Base-by-base conservation (phyloP, 2,113 vertebrate genomes). In the Nibea albiflora region DNA sequence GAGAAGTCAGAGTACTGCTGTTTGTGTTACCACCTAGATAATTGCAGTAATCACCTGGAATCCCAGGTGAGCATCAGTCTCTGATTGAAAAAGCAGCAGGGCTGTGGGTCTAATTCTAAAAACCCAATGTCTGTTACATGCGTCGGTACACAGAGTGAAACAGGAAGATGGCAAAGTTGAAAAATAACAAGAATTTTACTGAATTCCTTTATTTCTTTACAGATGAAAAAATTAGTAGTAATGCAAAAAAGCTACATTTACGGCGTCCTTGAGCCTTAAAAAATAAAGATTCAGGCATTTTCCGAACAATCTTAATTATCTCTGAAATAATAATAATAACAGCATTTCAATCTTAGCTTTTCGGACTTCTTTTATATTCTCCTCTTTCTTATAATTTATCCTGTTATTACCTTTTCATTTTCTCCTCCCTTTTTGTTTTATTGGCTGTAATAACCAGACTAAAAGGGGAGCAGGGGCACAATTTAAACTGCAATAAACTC, bases 21-120 rank as follows among this genome's bases (percentile, higher is more conserved):
- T 3, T 61, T 66, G 39, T 65, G 14, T 67, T 56, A 35, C 22
- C 35, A 8, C 19, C 47, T 6, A 26, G 15, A 39, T 65, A 28
- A 56, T 19, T 74, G 46, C 42, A n/a, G 10, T 75, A 35, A 66
- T 52, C 66, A 71, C 49, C 60, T 63, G n/a, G 16, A 24, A n/a
- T 69, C 61, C n/a, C 39, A 67, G 24, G 24, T 26, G 54, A 80
- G 72, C 16, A 9, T 50, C 26, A 24, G 42, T n/a, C 17, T 15
- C 22, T 66, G 35, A 66, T 67, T 61, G 39, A 68, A 72, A 68
- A 73, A 42, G 1, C 49, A 81, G 70, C 66, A 52, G 0, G 47
- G 1, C n/a, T 52, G 11, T 1, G 11, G 17, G 26, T 39, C 46
- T 47, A 17, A 46, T 54, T 76, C 16, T 11, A 4, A 46, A 39